Conservation (phyloP, 2,888 invertebrate genomes). For the Leptothorax acervorum region DNA sequence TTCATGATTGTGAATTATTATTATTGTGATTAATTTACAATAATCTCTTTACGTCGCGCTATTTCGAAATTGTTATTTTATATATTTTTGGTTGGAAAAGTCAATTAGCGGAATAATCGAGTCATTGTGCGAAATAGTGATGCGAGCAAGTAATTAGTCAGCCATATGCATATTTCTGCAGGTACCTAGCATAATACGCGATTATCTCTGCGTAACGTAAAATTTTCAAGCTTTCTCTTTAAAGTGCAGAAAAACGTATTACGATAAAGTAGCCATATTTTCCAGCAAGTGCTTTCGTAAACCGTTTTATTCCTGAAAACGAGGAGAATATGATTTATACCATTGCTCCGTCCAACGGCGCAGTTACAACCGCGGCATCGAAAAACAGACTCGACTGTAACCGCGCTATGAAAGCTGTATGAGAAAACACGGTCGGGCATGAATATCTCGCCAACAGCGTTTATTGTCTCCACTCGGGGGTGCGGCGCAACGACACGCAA, state of each 20-base stretch:
- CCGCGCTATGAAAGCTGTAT: constrained; percentile 15
- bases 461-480: neutral
- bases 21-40: constrained; percentile 1
- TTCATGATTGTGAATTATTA: constrained; percentile 2
- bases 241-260: constrained; percentile 4
- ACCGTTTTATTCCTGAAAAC: constrained; percentile 22
- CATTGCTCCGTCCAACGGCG: constrained; percentile 2
- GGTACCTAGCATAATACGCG: neutral
- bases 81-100: neutral
- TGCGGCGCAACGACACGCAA: constrained; percentile 15
- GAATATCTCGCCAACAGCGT: constrained; percentile 7
- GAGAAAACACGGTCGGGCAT: constrained; percentile 8
- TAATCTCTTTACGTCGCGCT: neutral
- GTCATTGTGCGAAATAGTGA: neutral
- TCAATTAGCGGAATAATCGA: constrained; percentile 1
- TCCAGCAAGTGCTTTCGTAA: neutral
- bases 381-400: constrained; percentile 28
- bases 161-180: neutral
- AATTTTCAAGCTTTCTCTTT: constrained; percentile 15
- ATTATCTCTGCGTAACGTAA: constrained; percentile 10
- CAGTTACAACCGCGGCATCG: neutral
- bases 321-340: constrained; percentile 30
- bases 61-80: constrained; percentile 5
- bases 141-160: constrained; percentile 5
- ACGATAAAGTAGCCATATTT: constrained; percentile 18